Base-by-base conservation (phyloP, 2,113 vertebrate species). In the Peromyscus polionotus region DNA sequence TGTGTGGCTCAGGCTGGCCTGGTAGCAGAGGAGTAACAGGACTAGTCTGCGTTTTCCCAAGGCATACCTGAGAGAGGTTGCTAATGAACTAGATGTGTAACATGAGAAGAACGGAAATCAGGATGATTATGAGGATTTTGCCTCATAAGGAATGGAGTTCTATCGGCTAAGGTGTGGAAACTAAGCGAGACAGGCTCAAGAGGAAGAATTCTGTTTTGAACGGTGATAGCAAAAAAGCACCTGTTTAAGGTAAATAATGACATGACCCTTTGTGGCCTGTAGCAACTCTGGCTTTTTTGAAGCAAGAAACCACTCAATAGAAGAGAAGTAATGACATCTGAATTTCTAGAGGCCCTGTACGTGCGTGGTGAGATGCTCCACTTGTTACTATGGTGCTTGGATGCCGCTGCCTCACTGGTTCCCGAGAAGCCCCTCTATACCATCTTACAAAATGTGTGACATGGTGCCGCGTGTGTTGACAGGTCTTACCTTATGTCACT, bases 171-270 rank as follows among this genome's bases (percentile, higher is more conserved):
- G 72, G 79, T 51, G 57, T 85, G 13, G 45, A 88, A 88, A 36
- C 28, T 59, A 36, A 75, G 51, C 65, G 16, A 72, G 73, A 61
- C 24, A 54, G 51, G 4, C 11, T 76, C 90, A 12, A 65, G 22
- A 63, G 36, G n/a, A 93, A 31, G 24, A 93, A 48, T 76, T 88
- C 26, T 73, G 36, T 75, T 90, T 96, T 88, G 75, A 93, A 72
- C 11, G 88, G 20, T 80, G 72, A 31, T 42, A 63, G 65, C 51
- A 45, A 96, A 59, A 75, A 68, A 91, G 45, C 16, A 20, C 6
- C 45, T 93, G 28, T 2, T 96, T 91, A 72, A 75, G n/a, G 68
- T 91, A 51, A 73, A 36, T 85, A 77, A 20, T 73, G 2, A 28
- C 31, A 59, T 93, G 45, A 68, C 42, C 1, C 67, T 95, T 88